Evolutionary conservation across 2,888 invertebrate genomes (phyloP).

Genomic region (Drosophila gaucha): DNA sequence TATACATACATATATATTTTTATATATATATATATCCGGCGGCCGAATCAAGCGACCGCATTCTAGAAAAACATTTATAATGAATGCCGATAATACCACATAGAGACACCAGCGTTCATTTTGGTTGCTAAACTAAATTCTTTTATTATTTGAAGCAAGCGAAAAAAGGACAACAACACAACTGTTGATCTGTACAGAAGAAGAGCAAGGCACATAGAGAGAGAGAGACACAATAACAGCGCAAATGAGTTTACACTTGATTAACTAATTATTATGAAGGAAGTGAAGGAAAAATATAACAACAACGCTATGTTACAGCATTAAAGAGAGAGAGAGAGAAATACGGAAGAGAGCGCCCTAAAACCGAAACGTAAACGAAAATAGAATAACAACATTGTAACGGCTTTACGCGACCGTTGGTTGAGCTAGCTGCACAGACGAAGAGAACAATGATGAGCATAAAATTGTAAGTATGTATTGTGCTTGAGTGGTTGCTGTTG

Average conservation of each 20-base stretch:
- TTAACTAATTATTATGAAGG: slow-evolving; percentile 1
- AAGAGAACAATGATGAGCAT: not conserved
- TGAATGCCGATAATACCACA: not conserved
- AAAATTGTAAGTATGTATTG: not conserved
- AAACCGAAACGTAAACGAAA: slow-evolving; percentile 2
- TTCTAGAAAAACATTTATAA: not conserved
- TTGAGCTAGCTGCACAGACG: not conserved
- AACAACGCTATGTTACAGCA: not conserved
- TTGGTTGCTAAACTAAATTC: not conserved
- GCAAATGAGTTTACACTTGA: slow-evolving; percentile 1
- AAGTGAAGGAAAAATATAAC: not conserved
- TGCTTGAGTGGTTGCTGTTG: not conserved
- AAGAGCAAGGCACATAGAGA: not conserved
- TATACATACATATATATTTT: too few species aligned
- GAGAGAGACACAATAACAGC: not conserved
- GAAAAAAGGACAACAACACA: not conserved
- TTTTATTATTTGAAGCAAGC: not conserved
- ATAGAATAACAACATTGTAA: slow-evolving; percentile 5
- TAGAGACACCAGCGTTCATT: not conserved
- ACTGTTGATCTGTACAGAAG: not conserved
- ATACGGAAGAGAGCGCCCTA: not conserved
- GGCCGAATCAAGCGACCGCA: slow-evolving; percentile 1
- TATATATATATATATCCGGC: not conserved
- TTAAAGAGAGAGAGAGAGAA: not conserved
- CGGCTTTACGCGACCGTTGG: not conserved